Evolutionary conservation across 2,888 invertebrate genomes (phyloP).

Genomic region (Trachelus troglodyta): DNA sequence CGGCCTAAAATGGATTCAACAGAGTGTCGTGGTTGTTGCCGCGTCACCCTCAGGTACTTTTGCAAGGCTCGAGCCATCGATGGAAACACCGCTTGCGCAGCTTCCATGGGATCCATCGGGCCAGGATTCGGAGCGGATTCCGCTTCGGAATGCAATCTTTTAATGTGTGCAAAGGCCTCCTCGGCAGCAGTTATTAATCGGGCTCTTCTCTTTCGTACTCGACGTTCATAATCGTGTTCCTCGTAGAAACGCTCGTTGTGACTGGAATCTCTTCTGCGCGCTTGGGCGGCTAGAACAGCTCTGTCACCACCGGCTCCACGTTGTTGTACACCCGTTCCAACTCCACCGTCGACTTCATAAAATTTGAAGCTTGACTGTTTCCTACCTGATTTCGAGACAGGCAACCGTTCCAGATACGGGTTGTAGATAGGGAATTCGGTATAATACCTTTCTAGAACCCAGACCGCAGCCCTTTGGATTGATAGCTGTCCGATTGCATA

Average conservation of each 20-base stretch:
- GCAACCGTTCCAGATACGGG: conserved; percentile 92
- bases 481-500: conserved; percentile 92
- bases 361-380: conserved; percentile 93
- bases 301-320: conserved; percentile 65
- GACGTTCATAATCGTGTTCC: conserved; percentile 94
- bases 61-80: conserved; percentile 96
- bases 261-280: conserved; percentile 87
- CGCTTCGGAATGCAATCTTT: conserved; percentile 79
- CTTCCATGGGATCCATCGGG: conserved; percentile 94
- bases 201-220: conserved; percentile 91
- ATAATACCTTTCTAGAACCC: conserved; percentile 95
- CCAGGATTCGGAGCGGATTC: conserved; percentile 75
- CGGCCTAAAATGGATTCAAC: conserved; percentile 93
- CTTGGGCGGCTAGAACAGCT: conserved; percentile 72
- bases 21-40: conserved; percentile 96
- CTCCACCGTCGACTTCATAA: conserved; percentile 92
- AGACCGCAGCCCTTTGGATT: conserved; percentile 94
- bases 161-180: conserved; percentile 98
- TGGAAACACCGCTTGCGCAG: conserved; percentile 97
- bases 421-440: conserved; percentile 97
- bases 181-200: conserved; percentile 93
- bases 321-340: conserved; percentile 75
- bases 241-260: conserved; percentile 99
- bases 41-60: conserved; percentile 94
- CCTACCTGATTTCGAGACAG: conserved; percentile 83